phyloP scores from a whole-genome alignment of 2,888 invertebrate genomes.

The Ceriagrion tenellum region DNA sequence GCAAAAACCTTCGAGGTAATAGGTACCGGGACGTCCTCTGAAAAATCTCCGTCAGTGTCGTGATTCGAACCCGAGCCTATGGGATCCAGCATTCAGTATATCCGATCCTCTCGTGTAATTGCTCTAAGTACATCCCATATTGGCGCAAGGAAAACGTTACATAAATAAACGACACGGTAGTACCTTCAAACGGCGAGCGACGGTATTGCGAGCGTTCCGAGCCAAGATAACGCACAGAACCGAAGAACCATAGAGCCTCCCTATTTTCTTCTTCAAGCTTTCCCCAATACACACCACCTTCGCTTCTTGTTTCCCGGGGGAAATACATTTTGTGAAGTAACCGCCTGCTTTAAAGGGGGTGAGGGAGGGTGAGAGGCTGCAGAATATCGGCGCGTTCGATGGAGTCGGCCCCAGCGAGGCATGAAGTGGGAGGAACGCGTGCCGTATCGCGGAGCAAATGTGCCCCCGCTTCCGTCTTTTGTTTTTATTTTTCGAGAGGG shows the following conservation, averaged over 20 bases:
- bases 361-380: no score
- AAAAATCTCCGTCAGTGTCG: no score
- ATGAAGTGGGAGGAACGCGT: not conserved
- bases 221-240: not conserved
- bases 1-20: no score
- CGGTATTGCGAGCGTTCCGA: not conserved
- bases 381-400: not conserved
- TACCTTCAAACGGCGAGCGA: not conserved
- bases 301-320: not conserved
- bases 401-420: not conserved
- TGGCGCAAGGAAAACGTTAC: not conserved
- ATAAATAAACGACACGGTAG: not conserved
- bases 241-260: no score
- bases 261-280: no score
- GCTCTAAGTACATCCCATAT: not conserved
- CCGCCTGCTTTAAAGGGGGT: not conserved
- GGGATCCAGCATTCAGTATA: no score
- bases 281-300: not conserved
- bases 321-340: not conserved
- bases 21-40: no score
- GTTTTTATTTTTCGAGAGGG: not conserved
- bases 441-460: constrained; percentile 16
- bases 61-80: no score
- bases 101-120: no score
- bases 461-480: not conserved